Evolutionary conservation across 2,113 vertebrate species (phyloP).

Genomic region (Labrus mixtus): DNA sequence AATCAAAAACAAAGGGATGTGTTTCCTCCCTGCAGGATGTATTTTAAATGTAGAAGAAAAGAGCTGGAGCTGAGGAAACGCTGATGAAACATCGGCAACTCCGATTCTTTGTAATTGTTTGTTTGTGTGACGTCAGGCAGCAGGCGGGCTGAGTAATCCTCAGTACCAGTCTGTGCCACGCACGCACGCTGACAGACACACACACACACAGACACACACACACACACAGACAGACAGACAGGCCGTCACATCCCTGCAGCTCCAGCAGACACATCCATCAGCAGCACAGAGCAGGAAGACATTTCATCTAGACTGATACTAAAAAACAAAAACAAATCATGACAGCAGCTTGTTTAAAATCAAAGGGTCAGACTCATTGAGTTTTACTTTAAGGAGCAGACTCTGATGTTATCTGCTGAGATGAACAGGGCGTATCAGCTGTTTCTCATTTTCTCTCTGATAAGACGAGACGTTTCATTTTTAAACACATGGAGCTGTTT

Average conservation of each 20-base stretch:
- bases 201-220: too few species aligned
- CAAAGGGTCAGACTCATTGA: not conserved
- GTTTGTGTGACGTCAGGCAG: conserved; percentile 61
- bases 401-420: not conserved
- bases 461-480: not conserved
- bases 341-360: not conserved
- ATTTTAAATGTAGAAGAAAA: not conserved
- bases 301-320: not conserved
- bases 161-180: conserved; percentile 75
- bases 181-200: conserved; percentile 37
- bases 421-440: not conserved
- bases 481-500: not conserved
- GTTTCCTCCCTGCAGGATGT: not conserved
- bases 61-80: not conserved
- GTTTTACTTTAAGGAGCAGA: not conserved
- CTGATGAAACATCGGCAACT: not conserved
- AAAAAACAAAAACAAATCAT: not conserved
- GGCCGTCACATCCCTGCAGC: conserved; percentile 25
- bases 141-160: conserved; percentile 59
- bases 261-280: not conserved
- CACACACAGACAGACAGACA: conserved; percentile 20
- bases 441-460: not conserved
- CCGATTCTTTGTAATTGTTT: conserved; percentile 15
- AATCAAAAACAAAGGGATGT: not conserved
- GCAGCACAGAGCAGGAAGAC: not conserved